Conservation (phyloP, 2,113 vertebrate genomes). For the Ammospiza caudacuta region DNA sequence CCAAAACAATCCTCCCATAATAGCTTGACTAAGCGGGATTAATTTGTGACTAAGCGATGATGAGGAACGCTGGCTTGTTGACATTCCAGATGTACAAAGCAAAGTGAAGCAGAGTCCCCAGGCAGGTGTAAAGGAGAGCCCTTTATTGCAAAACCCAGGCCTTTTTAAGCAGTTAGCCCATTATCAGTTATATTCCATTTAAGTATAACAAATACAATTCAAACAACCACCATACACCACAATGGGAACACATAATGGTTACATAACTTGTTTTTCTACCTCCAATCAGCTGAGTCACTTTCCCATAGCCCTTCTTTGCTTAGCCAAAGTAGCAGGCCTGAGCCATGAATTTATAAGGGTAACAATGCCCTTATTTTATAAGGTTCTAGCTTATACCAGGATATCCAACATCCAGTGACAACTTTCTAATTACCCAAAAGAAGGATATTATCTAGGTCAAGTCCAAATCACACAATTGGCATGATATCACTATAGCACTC, state of each 20-base stretch:
- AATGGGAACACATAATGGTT: rapidly evolving
- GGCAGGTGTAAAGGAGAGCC: background rate
- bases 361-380: background rate
- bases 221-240: background rate
- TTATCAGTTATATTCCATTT: background rate
- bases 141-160: background rate
- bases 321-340: background rate
- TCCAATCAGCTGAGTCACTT: background rate
- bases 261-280: background rate
- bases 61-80: background rate
- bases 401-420: background rate
- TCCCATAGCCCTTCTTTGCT: background rate
- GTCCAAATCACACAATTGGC: background rate
- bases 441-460: constrained; percentile 5
- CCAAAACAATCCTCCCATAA: background rate
- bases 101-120: background rate
- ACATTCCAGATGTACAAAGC: background rate
- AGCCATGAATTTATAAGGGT: background rate
- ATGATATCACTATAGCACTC: background rate
- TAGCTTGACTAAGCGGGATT: background rate
- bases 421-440: constrained; percentile 13
- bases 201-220: background rate
- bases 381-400: background rate
- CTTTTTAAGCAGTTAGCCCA: background rate
- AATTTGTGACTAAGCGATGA: background rate